phyloP scores from a whole-genome alignment of 1,140 invertebrate genomes.

The Drosophila baimaii region DNA sequence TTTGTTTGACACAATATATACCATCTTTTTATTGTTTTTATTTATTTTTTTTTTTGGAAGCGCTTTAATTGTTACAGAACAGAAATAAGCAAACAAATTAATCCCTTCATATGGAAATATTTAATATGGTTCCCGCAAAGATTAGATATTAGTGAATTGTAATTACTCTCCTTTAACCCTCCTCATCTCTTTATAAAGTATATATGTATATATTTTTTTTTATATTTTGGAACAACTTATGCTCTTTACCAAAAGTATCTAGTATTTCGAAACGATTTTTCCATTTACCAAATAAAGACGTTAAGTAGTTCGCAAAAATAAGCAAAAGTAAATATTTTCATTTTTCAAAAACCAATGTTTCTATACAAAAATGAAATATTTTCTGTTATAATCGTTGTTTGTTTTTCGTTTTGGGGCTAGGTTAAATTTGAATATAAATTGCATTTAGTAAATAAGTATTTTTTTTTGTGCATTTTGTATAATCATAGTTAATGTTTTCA shows the following conservation, averaged over 20 bases:
- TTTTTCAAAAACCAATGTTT: constrained; percentile 15
- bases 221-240: neutral
- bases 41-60: neutral
- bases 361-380: constrained; percentile 26
- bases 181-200: neutral
- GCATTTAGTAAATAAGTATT: neutral
- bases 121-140: too few species aligned
- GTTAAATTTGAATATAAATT: neutral
- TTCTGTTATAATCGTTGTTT: neutral
- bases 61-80: neutral
- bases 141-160: too few species aligned
- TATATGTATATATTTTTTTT: neutral
- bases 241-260: constrained; percentile 5
- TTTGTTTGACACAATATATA: constrained; percentile 10
- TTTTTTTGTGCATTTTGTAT: neutral
- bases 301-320: constrained; percentile 1
- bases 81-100: neutral
- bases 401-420: neutral
- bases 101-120: neutral
- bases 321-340: constrained; percentile 11
- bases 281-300: constrained; percentile 3
- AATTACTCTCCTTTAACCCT: neutral
- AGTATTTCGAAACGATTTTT: neutral
- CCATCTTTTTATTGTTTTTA: neutral
- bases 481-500: too few species aligned